Evolutionary conservation across 2,888 invertebrate genomes (phyloP).

Genomic region (Antheraea yamamai): DNA sequence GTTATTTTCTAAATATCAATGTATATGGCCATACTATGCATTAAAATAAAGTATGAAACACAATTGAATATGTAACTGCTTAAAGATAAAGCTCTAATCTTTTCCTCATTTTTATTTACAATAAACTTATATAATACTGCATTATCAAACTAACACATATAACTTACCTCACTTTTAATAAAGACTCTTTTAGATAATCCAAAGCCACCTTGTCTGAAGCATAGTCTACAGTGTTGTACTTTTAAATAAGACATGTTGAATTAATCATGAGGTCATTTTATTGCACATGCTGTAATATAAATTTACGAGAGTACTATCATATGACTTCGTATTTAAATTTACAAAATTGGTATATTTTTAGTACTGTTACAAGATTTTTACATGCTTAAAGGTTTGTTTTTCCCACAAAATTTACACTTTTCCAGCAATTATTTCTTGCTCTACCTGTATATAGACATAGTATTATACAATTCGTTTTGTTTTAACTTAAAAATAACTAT

Average conservation of each 20-base stretch:
- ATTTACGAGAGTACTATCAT: background rate
- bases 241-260: slow-evolving; percentile 65
- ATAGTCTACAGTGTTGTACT: slow-evolving; percentile 67
- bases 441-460: too few species aligned
- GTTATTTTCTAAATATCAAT: background rate
- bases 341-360: too few species aligned
- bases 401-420: too few species aligned
- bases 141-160: slow-evolving; percentile 20
- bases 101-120: background rate
- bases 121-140: slow-evolving; percentile 9
- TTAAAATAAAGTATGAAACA: background rate
- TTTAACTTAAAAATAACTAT: too few species aligned
- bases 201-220: slow-evolving; percentile 59
- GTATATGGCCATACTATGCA: background rate
- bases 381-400: too few species aligned
- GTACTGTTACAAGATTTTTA: too few species aligned
- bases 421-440: too few species aligned
- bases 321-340: background rate
- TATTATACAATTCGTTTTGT: too few species aligned
- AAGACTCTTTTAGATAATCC: slow-evolving; percentile 58
- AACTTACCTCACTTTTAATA: slow-evolving; percentile 64
- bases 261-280: slow-evolving; percentile 36
- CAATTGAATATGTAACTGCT: too few species aligned
- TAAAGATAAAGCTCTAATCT: background rate
- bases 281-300: slow-evolving; percentile 65